A percentile compares a stretch with the other conserved stretches of the same genome.
phyloP scores from a whole-genome alignment of 2,113 vertebrate species.

The Percopsis transmontana region DNA sequence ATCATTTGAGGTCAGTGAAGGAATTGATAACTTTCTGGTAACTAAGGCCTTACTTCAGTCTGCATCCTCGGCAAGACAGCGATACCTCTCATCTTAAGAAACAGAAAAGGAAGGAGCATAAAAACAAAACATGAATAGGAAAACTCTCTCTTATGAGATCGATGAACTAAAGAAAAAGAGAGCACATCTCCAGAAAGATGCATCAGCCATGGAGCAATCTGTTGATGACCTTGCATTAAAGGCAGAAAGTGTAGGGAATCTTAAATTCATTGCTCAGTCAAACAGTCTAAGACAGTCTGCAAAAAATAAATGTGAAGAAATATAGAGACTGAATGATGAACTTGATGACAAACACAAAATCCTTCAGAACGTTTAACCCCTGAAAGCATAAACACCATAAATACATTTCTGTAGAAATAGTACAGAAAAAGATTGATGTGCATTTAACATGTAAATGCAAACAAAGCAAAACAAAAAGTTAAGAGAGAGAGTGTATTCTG shows the following conservation, averaged over 20 bases:
- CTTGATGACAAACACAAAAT: background rate
- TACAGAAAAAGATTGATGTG: background rate
- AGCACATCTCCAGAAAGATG: background rate
- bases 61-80: too few species aligned
- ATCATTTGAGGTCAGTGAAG: too few species aligned
- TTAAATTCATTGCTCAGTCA: background rate
- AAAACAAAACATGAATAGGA: too few species aligned
- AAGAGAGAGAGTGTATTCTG: background rate
- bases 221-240: constrained; percentile 1
- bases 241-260: background rate
- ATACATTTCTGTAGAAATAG: background rate
- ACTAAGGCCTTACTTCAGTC: too few species aligned
- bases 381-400: background rate
- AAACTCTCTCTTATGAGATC: too few species aligned
- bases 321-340: background rate
- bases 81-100: too few species aligned
- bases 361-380: background rate
- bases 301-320: background rate
- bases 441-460: too few species aligned
- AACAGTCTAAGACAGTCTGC: background rate
- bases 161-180: too few species aligned
- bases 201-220: background rate
- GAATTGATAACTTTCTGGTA: too few species aligned
- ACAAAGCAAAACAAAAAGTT: too few species aligned
- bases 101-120: too few species aligned